These are phyloP conservation scores for Kryphioiulus occultus DNA, from an alignment of 2,888 invertebrate genomes.

Conservation along the genomic window DNA sequence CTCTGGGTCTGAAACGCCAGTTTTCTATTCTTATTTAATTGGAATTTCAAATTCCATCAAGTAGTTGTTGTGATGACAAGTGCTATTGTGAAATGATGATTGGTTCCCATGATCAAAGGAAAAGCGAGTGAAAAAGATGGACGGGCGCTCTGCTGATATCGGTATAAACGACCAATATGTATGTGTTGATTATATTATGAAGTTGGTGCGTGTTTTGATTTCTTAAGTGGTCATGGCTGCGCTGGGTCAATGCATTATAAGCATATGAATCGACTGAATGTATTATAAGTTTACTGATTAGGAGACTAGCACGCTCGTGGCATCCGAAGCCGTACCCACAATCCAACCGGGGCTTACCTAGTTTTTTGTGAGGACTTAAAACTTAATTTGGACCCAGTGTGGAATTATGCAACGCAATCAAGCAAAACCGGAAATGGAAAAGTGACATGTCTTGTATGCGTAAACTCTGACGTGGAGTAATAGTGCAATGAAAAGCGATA, in stretches of 20 bases:
- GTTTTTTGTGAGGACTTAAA: background rate
- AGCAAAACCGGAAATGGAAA: background rate
- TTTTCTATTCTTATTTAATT: conserved; percentile 18
- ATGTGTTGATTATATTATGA: conserved; percentile 35
- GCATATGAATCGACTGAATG: conserved; percentile 31
- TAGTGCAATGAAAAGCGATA: too few relatives aligned
- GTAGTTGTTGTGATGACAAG: conserved; percentile 28
- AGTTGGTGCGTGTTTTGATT: conserved; percentile 17
- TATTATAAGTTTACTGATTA: background rate
- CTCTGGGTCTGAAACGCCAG: background rate
- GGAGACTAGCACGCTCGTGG: background rate
- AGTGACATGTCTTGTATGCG: background rate
- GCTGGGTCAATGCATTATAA: conserved; percentile 20
- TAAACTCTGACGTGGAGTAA: background rate
- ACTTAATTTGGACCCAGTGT: background rate
- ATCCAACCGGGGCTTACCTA: background rate
- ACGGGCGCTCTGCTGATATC: conserved; percentile 31
- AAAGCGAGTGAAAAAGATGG: conserved; percentile 20
- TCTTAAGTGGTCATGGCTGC: background rate
- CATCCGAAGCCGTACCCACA: background rate
- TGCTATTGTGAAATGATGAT: conserved; percentile 8
- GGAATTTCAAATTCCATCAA: conserved; percentile 20
- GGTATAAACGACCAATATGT: conserved; percentile 35
- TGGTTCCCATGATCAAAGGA: conserved; percentile 30
- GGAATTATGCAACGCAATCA: conserved; percentile 16